Conservation (phyloP, 1,140 invertebrate genomes). For the Pseudomyrmex flavicornis region DNA sequence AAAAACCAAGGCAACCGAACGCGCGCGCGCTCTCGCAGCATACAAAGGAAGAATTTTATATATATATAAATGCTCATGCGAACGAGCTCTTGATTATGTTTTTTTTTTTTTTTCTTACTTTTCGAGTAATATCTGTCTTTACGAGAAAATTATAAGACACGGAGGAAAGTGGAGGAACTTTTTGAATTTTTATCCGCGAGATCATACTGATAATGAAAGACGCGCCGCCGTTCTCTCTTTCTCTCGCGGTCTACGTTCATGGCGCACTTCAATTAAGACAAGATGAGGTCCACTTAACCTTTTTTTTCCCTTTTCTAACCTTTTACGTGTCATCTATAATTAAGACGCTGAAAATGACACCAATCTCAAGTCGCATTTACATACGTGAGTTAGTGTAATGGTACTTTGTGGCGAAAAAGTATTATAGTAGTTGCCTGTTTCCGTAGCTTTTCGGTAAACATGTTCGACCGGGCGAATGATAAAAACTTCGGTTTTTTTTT, state of each 20-base stretch:
- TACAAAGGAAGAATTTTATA: no score
- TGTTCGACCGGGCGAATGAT: constrained; percentile 30
- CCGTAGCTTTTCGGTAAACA: not conserved
- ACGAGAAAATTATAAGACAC: constrained; percentile 15
- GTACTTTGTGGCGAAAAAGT: no score
- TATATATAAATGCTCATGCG: not conserved
- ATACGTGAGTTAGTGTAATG: not conserved
- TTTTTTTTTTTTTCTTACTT: not conserved
- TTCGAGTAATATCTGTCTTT: not conserved
- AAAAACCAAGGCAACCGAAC: not conserved
- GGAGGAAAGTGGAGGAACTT: constrained; percentile 4
- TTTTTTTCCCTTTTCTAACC: constrained; percentile 7
- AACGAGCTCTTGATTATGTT: not conserved
- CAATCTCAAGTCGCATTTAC: not conserved
- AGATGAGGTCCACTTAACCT: constrained; percentile 25
- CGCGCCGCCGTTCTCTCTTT: not conserved
- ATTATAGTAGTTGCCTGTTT: no score
- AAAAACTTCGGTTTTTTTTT: constrained; percentile 46
- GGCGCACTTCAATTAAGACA: constrained; percentile 41
- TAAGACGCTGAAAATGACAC: constrained; percentile 1
- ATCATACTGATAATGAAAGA: constrained; percentile 41
- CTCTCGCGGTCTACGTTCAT: not conserved
- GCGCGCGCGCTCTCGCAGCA: no score
- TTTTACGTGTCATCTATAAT: constrained; percentile 19
- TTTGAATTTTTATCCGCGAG: constrained; percentile 33